Evolutionary conservation across 2,888 invertebrate species (phyloP).

Genomic region (Ophion ellenae): DNA sequence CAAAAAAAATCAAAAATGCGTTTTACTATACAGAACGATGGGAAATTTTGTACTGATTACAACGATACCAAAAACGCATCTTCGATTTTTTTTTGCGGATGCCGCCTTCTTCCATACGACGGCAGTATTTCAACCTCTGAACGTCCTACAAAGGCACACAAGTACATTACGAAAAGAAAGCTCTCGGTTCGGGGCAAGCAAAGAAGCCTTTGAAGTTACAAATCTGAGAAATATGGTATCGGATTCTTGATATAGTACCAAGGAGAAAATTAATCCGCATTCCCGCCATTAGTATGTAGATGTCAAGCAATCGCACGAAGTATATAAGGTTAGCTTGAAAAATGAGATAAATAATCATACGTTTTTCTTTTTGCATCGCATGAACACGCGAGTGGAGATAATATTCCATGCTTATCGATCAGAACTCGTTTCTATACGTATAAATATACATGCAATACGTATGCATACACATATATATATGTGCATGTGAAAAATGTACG

Average conservation of each 20-base stretch:
- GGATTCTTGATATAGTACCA: conserved; percentile 5
- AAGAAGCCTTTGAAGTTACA: conserved; percentile 26
- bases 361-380: neutral
- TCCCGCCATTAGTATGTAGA: neutral
- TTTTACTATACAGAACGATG: too few relatives aligned
- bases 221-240: conserved; percentile 12
- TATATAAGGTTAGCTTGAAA: neutral
- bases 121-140: neutral
- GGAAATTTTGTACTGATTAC: too few relatives aligned
- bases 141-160: neutral
- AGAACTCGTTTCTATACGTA: neutral
- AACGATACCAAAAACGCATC: too few relatives aligned
- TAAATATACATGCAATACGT: conserved; percentile 8
- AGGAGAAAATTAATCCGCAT: conserved; percentile 18
- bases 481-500: neutral
- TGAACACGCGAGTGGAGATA: neutral
- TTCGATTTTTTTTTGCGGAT: too few relatives aligned
- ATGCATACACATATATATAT: neutral
- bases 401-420: conserved; percentile 36
- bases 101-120: too few relatives aligned
- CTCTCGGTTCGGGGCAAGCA: neutral
- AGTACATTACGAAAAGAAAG: neutral
- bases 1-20: too few relatives aligned
- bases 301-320: neutral
- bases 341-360: neutral